These are phyloP conservation scores for Scophthalmus maximus DNA, from an alignment of 2,113 vertebrate species.

Conservation along the genomic window DNA sequence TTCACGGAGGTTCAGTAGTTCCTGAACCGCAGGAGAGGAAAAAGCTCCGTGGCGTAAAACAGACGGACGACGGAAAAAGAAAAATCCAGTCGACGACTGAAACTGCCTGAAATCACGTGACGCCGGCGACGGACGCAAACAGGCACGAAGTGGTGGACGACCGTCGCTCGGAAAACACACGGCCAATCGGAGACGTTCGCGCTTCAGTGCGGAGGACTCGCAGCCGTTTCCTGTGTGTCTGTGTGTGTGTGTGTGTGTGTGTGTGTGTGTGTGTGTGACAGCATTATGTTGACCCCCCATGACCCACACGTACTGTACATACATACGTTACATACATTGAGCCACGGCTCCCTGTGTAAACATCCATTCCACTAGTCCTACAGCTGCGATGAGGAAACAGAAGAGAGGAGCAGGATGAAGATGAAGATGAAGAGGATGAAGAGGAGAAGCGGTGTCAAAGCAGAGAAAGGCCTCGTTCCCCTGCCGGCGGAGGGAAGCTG, in stretches of 20 bases:
- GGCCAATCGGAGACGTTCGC: too few species aligned
- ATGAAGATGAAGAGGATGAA: constrained; percentile 11
- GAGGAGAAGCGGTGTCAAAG: constrained; percentile 37
- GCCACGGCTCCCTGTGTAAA: constrained; percentile 67
- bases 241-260: background rate
- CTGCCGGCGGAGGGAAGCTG: constrained; percentile 63
- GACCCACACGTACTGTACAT: constrained; percentile 50
- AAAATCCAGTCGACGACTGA: too few species aligned
- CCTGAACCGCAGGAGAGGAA: too few species aligned
- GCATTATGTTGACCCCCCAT: constrained; percentile 49
- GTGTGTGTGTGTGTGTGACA: constrained; percentile 37
- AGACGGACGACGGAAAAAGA: too few species aligned
- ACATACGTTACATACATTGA: constrained; percentile 48
- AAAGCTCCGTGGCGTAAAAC: too few species aligned
- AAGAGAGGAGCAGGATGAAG: constrained; percentile 4
- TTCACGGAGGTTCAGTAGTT: too few species aligned
- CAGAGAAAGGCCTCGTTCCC: constrained; percentile 58
- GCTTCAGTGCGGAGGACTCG: too few species aligned
- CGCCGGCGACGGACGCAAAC: too few species aligned
- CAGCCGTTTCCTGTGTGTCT: too few species aligned
- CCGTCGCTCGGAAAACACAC: too few species aligned
- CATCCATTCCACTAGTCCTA: constrained; percentile 66
- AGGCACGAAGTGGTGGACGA: too few species aligned
- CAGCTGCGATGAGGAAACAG: constrained; percentile 63
- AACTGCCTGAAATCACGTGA: too few species aligned